Evolutionary conservation across 2,113 vertebrate genomes (phyloP), one percentile per base, ranked within the genome.

Genomic region (Forbesichthys agassizii): DNA sequence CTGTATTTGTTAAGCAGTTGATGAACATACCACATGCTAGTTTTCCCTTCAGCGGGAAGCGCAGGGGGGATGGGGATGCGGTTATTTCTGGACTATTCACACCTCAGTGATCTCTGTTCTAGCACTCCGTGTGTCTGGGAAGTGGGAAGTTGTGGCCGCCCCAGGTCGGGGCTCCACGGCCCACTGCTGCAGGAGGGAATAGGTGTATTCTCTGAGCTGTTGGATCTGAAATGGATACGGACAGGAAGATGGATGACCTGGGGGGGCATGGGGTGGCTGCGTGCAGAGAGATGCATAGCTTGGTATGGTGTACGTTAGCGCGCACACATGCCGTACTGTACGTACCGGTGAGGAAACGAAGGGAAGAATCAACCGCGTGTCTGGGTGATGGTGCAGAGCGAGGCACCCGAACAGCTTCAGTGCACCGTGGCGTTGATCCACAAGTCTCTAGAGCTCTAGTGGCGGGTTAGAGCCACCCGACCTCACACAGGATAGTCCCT

Each of bases 141-240:
- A 42, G 42, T 58, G 51, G 57, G 3, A 27, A 42, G 42, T 36
- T 68, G 47, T 8, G 11, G 55, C 33, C 61, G 54, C 57, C 13
- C 5, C 5, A 36, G 73, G 59, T 74, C 10, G 1, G 27, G 58
- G 74, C 27, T 71, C 70, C 63, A 63, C 64, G 48, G 20, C 61
- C 11, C 36, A 47, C 51, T 68, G 65, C 56, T 27, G 27, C 27
- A 27, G 27, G 2, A 52, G 33, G 65, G 63, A 64, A 56, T 8
- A n/a, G 61, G 42, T 60, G 55, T 27, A 68, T 56, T 36, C 27
- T 73, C 58, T 68, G 61, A 75, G 69, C 65, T 48, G 55, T 55
- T 70, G 57, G 58, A 81, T 78, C 55, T 20, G 20, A 63, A 66
- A 76, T 68, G 57, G 60, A 70, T 3, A 42, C 46, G n/a, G 52